Evolutionary conservation across 2,888 invertebrate species (phyloP), one percentile per base, ranked within the genome.

Genomic region (Hermodice carunculata): DNA sequence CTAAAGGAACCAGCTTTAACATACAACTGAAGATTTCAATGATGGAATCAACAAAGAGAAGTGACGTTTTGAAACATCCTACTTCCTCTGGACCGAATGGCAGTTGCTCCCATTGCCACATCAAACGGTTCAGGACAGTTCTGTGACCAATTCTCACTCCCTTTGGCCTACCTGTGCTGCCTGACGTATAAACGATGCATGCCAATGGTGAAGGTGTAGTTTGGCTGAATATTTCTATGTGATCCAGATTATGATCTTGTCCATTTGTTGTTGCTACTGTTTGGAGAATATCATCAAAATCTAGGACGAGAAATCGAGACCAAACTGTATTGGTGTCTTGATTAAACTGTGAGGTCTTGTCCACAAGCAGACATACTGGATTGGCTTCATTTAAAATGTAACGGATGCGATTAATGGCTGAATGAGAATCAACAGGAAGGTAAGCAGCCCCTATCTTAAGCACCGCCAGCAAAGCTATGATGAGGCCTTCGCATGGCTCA

Each of bases 41-140:
- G 4, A 94, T 91, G 0, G 94, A 93, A 85, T 95, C 95, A 1
- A 95, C 95, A 81, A 95, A 96, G 0, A 95, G 95, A 22, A 95
- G 86, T 0, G 95, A 93, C 0, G 95, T 95, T 86, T 95, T 95
- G 87, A 95, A 95, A 1, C 94, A 91, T 76, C 94, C 93, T 3
- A 89, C 89, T 3, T 88, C 88, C 80, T 94, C 94, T 0, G 89
- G 88, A 0, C 88, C 86, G 84, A 90, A 95, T 0, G 95, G 94
- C 78, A 95, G 92, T 0, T 89, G 89, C n/a, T 90, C 88, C 91
- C 95, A 95, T 84, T 95, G 95, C 95, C 95, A 96, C 83, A 90
- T 90, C 19, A 96, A 88, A 0, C 95, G 91, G 83, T 95, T 72
- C 28, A 66, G 60, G 3, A 64, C 89, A 0, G 92, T 91, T 31